Percentiles rank a stretch among this genome's conserved stretches.
Evolutionary conservation across 2,113 vertebrate genomes (phyloP).

Genomic region (Nothocercus nigrocapillus): DNA sequence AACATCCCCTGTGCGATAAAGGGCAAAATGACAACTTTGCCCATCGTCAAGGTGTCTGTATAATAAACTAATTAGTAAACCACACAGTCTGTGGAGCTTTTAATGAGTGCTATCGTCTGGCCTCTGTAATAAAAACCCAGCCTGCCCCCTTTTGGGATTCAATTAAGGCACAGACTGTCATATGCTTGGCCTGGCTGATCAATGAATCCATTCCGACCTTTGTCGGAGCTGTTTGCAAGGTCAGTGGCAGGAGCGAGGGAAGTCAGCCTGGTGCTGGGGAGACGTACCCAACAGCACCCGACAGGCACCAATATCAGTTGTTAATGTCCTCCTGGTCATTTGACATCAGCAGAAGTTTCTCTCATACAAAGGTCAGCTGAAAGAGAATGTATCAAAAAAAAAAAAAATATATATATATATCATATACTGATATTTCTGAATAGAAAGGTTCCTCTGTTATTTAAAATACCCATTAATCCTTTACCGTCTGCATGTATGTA

Average conservation of each 20-base stretch:
- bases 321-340: conserved; percentile 88
- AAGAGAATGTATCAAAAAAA: conserved; percentile 61
- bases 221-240: conserved; percentile 86
- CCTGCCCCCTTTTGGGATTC: conserved; percentile 89
- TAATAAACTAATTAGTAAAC: conserved; percentile 96
- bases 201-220: conserved; percentile 90
- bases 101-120: conserved; percentile 88
- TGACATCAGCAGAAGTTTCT: conserved; percentile 92
- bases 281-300: conserved; percentile 79
- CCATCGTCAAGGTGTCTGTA: conserved; percentile 90
- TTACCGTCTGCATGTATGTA: conserved; percentile 58
- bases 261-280: conserved; percentile 72
- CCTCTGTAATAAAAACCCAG: conserved; percentile 89
- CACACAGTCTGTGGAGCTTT: conserved; percentile 87
- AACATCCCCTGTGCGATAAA: conserved; percentile 89
- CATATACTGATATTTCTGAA: neutral
- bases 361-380: conserved; percentile 86
- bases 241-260: conserved; percentile 76
- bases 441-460: conserved; percentile 55
- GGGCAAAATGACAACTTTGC: conserved; percentile 89
- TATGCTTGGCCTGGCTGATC: conserved; percentile 88
- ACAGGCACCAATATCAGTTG: conserved; percentile 86
- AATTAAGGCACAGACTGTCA: conserved; percentile 91
- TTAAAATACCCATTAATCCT: conserved; percentile 71
- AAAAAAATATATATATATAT: neutral